Evolutionary conservation across 2,888 invertebrate species (phyloP).

Genomic region (Drosophila koepferae): DNA sequence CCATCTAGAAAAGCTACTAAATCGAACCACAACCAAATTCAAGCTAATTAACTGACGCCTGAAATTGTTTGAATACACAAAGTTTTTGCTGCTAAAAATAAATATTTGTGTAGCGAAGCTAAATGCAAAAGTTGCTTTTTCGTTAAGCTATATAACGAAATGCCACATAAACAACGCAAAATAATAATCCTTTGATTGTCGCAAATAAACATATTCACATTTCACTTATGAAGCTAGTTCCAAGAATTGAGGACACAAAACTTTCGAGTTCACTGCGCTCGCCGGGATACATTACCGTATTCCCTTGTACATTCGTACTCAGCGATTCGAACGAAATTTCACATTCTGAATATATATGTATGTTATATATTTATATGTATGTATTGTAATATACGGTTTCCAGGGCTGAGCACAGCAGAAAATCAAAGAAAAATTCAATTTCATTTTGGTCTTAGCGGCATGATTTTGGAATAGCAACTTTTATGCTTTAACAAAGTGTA

Average conservation of each 20-base stretch:
- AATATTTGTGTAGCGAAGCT: background rate
- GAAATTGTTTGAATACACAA: background rate
- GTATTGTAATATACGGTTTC: constrained; percentile 4
- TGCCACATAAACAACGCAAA: background rate
- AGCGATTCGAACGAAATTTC: background rate
- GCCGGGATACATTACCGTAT: constrained; percentile 4
- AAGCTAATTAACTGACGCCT: background rate
- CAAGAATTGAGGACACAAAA: constrained; percentile 8
- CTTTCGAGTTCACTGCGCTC: constrained; percentile 8
- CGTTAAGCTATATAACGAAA: background rate
- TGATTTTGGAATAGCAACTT: background rate
- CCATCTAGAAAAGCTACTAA: background rate
- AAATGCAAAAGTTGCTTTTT: constrained; percentile 3
- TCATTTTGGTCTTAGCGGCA: background rate
- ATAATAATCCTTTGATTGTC: background rate
- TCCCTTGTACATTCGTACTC: constrained; percentile 1
- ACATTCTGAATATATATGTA: too few species aligned
- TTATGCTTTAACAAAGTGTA: background rate
- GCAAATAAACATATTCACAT: constrained; percentile 9
- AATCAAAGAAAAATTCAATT: constrained; percentile 10
- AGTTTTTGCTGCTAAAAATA: background rate
- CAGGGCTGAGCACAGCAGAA: constrained; percentile 3
- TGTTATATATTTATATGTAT: background rate
- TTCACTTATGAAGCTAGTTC: constrained; percentile 9
- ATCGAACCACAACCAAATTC: background rate